Conservation (phyloP, 2,113 vertebrate genomes). For the Nibea coibor region DNA sequence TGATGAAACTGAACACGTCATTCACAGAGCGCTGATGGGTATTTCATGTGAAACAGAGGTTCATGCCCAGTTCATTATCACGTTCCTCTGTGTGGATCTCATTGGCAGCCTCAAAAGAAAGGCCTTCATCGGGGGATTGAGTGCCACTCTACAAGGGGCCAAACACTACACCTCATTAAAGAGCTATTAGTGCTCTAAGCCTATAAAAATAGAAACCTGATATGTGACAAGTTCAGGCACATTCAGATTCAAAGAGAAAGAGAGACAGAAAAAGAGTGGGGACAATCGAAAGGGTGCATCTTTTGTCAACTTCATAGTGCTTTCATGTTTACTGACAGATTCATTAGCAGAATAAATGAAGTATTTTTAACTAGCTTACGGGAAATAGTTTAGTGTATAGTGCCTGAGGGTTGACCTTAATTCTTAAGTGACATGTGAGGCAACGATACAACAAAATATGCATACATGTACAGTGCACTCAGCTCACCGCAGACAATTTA, state of each 20-base stretch:
- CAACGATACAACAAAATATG: not conserved
- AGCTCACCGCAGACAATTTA: not conserved
- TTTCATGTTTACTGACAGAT: conserved; percentile 28
- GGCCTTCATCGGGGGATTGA: conserved; percentile 22
- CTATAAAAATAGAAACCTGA: conserved; percentile 53
- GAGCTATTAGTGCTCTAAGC: conserved; percentile 25
- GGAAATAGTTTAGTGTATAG: conserved; percentile 19
- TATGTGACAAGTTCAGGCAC: conserved; percentile 40
- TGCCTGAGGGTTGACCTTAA: not conserved
- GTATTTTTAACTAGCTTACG: not conserved
- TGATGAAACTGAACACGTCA: not conserved
- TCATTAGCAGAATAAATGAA: conserved; percentile 27
- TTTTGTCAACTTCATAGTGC: conserved; percentile 5
- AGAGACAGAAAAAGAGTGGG: conserved; percentile 1
- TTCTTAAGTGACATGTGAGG: conserved; percentile 10
- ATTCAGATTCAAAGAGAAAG: conserved; percentile 18
- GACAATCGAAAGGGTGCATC: conserved; percentile 9
- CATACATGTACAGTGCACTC: not conserved
- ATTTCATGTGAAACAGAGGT: conserved; percentile 7
- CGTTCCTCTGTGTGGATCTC: not conserved
- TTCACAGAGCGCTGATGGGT: not conserved
- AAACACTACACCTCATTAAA: conserved; percentile 55
- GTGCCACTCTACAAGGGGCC: conserved; percentile 36
- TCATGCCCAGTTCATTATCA: not conserved
- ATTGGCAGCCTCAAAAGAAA: conserved; percentile 18